Conservation (phyloP, 2,797 vertebrate species). For the Lophius americanus region DNA sequence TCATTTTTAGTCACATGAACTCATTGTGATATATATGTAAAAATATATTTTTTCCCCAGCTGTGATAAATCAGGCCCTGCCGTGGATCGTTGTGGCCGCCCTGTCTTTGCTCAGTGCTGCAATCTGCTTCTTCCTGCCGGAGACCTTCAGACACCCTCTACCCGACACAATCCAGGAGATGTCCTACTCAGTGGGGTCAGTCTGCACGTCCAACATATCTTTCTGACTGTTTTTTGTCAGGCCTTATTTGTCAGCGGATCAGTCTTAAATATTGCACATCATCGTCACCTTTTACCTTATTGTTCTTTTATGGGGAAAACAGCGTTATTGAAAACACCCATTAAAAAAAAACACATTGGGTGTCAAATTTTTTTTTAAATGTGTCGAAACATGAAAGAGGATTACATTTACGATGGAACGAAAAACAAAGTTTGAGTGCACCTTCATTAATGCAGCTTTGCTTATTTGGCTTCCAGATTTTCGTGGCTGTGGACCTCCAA, state of each 20-base stretch:
- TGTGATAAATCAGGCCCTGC: slow-evolving; percentile 40
- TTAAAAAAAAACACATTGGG: too few species aligned
- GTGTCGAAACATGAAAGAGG: too few species aligned
- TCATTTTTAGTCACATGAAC: not conserved
- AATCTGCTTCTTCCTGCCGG: slow-evolving; percentile 52
- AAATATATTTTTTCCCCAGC: slow-evolving; percentile 34
- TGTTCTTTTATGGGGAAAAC: too few species aligned
- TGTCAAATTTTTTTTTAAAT: too few species aligned
- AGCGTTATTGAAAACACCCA: too few species aligned
- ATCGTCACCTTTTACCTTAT: too few species aligned
- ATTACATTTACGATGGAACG: not conserved
- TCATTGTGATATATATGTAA: not conserved
- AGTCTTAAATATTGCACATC: too few species aligned
- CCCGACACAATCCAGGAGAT: slow-evolving; percentile 66
- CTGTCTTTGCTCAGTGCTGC: slow-evolving; percentile 50
- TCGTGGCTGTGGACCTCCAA: slow-evolving; percentile 30
- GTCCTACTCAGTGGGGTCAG: slow-evolving; percentile 31
- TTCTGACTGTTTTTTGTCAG: not conserved
- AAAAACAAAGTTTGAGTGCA: not conserved
- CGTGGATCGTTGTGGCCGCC: slow-evolving; percentile 50
- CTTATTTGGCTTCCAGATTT: slow-evolving; percentile 31
- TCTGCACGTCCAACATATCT: not conserved
- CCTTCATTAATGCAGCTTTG: slow-evolving; percentile 6
- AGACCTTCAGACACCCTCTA: slow-evolving; percentile 61
- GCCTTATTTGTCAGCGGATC: too few species aligned